Conservation (phyloP, 2,888 invertebrate genomes). For the Scaptomyza reducta region DNA sequence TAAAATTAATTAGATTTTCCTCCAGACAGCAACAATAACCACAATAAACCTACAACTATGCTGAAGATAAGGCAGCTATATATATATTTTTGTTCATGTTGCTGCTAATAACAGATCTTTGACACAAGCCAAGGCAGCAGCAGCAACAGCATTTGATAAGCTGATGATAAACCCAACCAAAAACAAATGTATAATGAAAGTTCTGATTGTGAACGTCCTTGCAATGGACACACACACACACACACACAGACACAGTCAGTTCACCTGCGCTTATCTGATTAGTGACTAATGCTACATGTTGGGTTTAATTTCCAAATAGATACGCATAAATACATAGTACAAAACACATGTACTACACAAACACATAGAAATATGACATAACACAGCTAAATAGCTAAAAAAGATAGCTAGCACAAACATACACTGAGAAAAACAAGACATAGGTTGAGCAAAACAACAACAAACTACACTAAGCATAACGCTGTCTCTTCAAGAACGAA, state of each 20-base stretch:
- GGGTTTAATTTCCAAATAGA: constrained; percentile 36
- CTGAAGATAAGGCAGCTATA: constrained; percentile 46
- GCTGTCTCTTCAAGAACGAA: not conserved
- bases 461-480: too few species aligned
- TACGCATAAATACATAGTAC: constrained; percentile 32
- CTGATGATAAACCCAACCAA: constrained; percentile 37
- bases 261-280: constrained; percentile 42
- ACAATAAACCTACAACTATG: constrained; percentile 12
- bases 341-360: constrained; percentile 24
- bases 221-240: constrained; percentile 33
- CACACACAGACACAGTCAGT: not conserved
- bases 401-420: constrained; percentile 21
- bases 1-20: constrained; percentile 74
- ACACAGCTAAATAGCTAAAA: not conserved
- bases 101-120: constrained; percentile 65
- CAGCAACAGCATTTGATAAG: constrained; percentile 52
- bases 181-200: constrained; percentile 54
- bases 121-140: constrained; percentile 49
- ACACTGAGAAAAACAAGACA: constrained; percentile 19
- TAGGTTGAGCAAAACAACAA: not conserved
- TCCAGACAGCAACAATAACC: constrained; percentile 22
- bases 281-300: constrained; percentile 34
- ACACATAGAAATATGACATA: constrained; percentile 18
- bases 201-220: constrained; percentile 67
- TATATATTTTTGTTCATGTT: constrained; percentile 10